Evolutionary conservation across 2,888 invertebrate species (phyloP).

Genomic region (Diadegma fenestrale): DNA sequence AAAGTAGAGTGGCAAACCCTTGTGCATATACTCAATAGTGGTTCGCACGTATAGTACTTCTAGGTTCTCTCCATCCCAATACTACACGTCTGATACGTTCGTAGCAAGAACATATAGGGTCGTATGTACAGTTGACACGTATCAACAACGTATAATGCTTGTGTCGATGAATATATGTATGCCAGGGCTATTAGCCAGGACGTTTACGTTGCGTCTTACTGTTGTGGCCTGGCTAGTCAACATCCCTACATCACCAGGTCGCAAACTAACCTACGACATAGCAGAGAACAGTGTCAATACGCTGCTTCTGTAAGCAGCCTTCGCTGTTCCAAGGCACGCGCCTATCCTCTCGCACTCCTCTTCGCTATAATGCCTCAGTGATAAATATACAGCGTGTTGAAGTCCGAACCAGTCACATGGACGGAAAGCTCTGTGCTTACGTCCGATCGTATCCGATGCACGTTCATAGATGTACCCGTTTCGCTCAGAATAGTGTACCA

Average conservation of each 20-base stretch:
- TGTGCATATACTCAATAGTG: slow-evolving; percentile 29
- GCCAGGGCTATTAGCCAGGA: slow-evolving; percentile 59
- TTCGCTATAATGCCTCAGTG: slow-evolving; percentile 22
- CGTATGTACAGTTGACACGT: slow-evolving; percentile 39
- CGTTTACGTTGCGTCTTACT: slow-evolving; percentile 77
- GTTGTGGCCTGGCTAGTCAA: slow-evolving; percentile 59
- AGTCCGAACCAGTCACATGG: slow-evolving; percentile 28
- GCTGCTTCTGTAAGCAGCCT: slow-evolving; percentile 32
- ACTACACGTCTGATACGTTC: slow-evolving; percentile 43
- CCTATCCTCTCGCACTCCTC: slow-evolving; percentile 29
- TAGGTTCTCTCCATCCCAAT: slow-evolving; percentile 35
- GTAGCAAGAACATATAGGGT: slow-evolving; percentile 33
- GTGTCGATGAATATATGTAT: slow-evolving; percentile 19
- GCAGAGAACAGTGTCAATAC: slow-evolving; percentile 68
- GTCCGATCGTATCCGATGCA: slow-evolving; percentile 22
- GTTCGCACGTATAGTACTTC: slow-evolving; percentile 30
- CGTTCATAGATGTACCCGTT: slow-evolving; percentile 28
- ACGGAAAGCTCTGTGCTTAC: slow-evolving; percentile 42
- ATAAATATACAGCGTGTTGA: slow-evolving; percentile 38
- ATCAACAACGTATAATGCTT: slow-evolving; percentile 48
- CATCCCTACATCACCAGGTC: slow-evolving; percentile 67
- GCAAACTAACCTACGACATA: slow-evolving; percentile 63
- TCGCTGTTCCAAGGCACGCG: slow-evolving; percentile 18
- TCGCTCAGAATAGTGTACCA: not conserved
- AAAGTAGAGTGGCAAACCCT: slow-evolving; percentile 21